These are phyloP conservation scores for Tanytarsus gracilentus DNA, from an alignment of 2,888 invertebrate species.

Conservation along the genomic window DNA sequence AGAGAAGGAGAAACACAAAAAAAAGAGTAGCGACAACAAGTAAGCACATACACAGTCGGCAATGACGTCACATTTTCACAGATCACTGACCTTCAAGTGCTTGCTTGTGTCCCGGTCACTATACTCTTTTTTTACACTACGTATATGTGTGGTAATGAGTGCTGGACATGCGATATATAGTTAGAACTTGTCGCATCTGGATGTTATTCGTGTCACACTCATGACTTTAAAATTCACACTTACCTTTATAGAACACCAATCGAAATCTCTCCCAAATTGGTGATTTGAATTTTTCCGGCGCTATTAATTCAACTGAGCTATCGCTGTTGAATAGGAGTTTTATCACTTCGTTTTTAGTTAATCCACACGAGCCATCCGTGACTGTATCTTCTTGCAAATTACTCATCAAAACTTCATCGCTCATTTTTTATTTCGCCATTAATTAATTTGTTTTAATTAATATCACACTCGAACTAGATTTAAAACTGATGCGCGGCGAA, in stretches of 20 bases:
- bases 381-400: not conserved
- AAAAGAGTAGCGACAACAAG: constrained; percentile 16
- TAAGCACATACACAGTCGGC: constrained; percentile 12
- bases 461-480: too few relatives aligned
- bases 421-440: constrained; percentile 5
- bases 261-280: constrained; percentile 25
- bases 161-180: too few relatives aligned
- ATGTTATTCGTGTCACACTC: too few relatives aligned
- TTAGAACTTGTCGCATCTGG: too few relatives aligned
- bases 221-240: not conserved
- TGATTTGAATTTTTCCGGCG: constrained; percentile 24
- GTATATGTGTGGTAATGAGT: too few relatives aligned
- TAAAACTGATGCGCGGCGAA: too few relatives aligned
- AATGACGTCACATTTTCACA: constrained; percentile 26
- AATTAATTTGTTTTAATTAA: constrained; percentile 1
- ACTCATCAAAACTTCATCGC: constrained; percentile 10
- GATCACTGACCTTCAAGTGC: constrained; percentile 26
- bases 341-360: constrained; percentile 24
- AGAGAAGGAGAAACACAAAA: not conserved
- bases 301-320: constrained; percentile 3
- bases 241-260: constrained; percentile 15
- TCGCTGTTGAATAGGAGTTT: constrained; percentile 8
- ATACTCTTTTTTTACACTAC: too few relatives aligned
- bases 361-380: constrained; percentile 7
- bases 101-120: not conserved